These are phyloP conservation scores for Pantherophis alleghaniensis DNA, from an alignment of 2,797 vertebrate genomes.

Conservation along the genomic window DNA sequence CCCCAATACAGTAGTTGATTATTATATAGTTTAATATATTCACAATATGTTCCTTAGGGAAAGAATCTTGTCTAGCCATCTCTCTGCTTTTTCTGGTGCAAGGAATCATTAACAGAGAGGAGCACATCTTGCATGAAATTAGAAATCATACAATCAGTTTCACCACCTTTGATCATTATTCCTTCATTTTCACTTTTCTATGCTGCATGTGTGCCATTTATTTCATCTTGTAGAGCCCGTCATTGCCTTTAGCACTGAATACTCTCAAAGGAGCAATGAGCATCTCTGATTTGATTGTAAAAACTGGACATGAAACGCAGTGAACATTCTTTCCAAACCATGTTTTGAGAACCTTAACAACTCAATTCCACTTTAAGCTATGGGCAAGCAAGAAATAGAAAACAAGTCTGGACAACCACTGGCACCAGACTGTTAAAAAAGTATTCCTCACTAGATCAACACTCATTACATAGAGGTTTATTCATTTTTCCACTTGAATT, in stretches of 20 bases:
- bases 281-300: background rate
- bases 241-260: background rate
- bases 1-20: background rate
- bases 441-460: slow-evolving; percentile 30
- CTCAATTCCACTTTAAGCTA: background rate
- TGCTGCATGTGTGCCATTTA: background rate
- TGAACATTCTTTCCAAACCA: slow-evolving; percentile 33
- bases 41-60: background rate
- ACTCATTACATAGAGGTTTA: slow-evolving; percentile 54
- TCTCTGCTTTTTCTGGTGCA: background rate
- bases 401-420: slow-evolving; percentile 5
- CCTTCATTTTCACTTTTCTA: background rate
- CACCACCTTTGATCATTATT: background rate
- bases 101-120: background rate
- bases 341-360: slow-evolving; percentile 19
- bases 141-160: background rate
- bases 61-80: background rate
- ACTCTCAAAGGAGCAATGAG: background rate
- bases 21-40: background rate
- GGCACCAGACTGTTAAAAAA: slow-evolving; percentile 43
- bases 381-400: background rate
- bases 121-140: background rate
- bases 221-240: background rate
- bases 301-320: background rate
- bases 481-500: slow-evolving; percentile 58